These are phyloP conservation scores for Tragelaphus buxtoni DNA, from an alignment of 2,113 vertebrate genomes.

Conservation along the genomic window DNA sequence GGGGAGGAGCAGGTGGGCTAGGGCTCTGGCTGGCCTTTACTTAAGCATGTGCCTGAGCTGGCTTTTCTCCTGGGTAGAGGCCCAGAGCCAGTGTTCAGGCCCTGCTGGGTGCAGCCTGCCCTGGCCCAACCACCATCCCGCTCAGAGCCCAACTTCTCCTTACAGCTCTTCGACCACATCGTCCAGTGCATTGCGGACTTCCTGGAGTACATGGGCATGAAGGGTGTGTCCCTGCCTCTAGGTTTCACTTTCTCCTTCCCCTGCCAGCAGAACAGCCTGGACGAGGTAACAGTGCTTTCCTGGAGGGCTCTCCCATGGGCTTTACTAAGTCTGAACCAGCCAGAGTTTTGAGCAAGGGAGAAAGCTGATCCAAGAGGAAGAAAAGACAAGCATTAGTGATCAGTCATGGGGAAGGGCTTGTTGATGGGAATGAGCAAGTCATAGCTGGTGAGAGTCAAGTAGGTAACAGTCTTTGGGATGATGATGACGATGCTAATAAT, in stretches of 20 bases:
- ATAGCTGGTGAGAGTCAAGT: background rate
- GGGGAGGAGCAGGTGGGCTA: background rate
- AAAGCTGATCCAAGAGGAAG: background rate
- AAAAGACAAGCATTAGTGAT: background rate
- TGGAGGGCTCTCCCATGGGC: background rate
- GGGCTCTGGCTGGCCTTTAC: no score
- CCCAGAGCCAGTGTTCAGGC: background rate
- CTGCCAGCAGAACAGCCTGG: conserved; percentile 91
- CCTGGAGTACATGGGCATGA: conserved; percentile 97
- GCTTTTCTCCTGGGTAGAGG: background rate
- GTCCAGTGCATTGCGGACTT: conserved; percentile 94
- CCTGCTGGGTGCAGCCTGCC: background rate
- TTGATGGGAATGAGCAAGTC: background rate
- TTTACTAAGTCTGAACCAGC: background rate
- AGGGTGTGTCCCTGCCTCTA: conserved; percentile 88
- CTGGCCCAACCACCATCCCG: background rate
- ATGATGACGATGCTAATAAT: background rate
- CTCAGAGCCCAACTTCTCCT: background rate
- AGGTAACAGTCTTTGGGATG: background rate
- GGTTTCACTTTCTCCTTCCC: conserved; percentile 99
- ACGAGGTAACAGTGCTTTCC: conserved; percentile 83
- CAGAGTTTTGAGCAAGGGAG: background rate
- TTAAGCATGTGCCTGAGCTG: background rate
- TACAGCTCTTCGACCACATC: conserved; percentile 95
- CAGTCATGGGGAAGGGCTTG: no score